Conservation (phyloP, 2,888 invertebrate genomes). For the Trichacis sp. region DNA sequence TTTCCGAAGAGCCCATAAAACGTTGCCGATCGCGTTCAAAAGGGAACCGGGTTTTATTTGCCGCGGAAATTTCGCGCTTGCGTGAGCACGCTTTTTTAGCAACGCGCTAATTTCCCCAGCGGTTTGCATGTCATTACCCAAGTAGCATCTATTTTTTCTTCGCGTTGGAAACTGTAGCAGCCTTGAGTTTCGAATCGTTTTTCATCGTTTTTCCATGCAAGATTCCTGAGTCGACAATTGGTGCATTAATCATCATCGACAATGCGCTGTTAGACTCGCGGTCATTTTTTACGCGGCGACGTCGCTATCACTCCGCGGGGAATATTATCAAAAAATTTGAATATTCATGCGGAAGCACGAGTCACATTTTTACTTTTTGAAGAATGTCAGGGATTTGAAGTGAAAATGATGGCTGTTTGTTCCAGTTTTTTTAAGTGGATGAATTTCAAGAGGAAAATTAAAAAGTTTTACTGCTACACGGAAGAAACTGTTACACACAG, state of each 20-base stretch:
- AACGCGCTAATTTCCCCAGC: constrained; percentile 5
- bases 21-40: too few relatives aligned
- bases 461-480: too few relatives aligned
- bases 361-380: too few relatives aligned
- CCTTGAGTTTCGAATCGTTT: constrained; percentile 16
- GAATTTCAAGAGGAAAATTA: too few relatives aligned
- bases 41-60: constrained; percentile 32
- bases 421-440: too few relatives aligned
- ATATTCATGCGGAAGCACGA: constrained; percentile 1
- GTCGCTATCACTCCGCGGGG: constrained; percentile 2
- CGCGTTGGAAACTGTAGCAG: not conserved
- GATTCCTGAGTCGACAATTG: constrained; percentile 8
- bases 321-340: not conserved
- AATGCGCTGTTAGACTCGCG: constrained; percentile 12
- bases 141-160: too few relatives aligned
- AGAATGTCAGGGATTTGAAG: too few relatives aligned
- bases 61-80: constrained; percentile 16
- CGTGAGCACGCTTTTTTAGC: too few relatives aligned
- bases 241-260: constrained; percentile 30
- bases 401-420: too few relatives aligned
- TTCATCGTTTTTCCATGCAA: constrained; percentile 17
- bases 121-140: constrained; percentile 1
- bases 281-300: not conserved
- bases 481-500: too few relatives aligned
- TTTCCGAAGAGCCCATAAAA: too few relatives aligned